Base-by-base conservation (phyloP, 2,888 invertebrate species). In the Apoda limacodes region DNA sequence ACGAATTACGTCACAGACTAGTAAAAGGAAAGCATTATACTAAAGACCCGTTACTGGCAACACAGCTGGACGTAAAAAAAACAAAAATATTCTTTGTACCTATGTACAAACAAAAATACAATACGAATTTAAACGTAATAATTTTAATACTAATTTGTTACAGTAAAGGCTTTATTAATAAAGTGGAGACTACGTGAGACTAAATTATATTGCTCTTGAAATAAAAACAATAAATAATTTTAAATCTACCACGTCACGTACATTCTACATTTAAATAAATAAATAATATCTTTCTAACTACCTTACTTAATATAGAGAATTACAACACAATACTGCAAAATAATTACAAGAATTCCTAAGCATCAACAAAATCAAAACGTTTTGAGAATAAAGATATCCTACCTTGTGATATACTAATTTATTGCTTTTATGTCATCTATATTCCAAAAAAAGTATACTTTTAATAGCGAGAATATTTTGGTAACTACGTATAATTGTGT, bases 251-350 rank as follows among this genome's bases (percentile, higher is more conserved):
- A 63, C 64, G 60, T 59, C 52, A 48, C 55, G 52, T 55, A 59
- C 67, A 62, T 60, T 59, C 54, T 52, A 62, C 48, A 53, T 68
- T 75, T 72, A 58, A 48, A 58, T 66, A 61, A 75, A 78, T 75
- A 76, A 80, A 75, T 74, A 64, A 68, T 51, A 65, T 71, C 70
- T 70, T 60, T 63, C 69, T 76, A 76, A 71, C 61, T 70, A 72
- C 48, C 55, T 64, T 75, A 75, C 51, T 65, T 76, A 74, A 62
- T 53, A 52, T 52, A 56, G 62, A 63, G 59, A 62, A 63, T 62
- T 60, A 62, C 56, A 61, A 61, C 60, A 65, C 66, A 78, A 78
- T 80, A 78, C 78, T 78, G 78, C n/a, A n/a, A n/a, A n/a, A n/a
- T n/a, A n/a, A n/a, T n/a, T n/a, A n/a, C n/a, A n/a, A n/a, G n/a